Evolutionary conservation across 1,140 invertebrate species (phyloP), one percentile per base, ranked within the genome.

Genomic region (Dendroctonus valens): DNA sequence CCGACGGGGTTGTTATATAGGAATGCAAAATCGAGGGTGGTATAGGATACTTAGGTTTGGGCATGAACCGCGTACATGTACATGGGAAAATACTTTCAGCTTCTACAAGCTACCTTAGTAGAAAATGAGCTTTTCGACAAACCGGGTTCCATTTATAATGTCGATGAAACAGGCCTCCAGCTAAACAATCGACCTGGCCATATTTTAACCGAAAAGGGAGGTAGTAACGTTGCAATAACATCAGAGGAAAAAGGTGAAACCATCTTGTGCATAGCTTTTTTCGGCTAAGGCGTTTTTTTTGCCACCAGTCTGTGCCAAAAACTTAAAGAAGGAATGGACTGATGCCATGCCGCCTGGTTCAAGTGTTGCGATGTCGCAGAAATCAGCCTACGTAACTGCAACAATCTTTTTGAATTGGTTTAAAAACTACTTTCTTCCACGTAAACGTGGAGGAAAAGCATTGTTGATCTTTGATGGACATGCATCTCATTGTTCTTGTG

Each of bases 371-470:
- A 75, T 78, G 74, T 72, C 70, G 51, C 65, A 77, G 71, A 77
- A 78, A 60, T 79, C 77, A 15, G 65, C 72, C 0, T 77, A 77
- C 59, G 67, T 80, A 14, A 79, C 69, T 44, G 40, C 73, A 9
- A 73, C 76, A 15, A 48, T 81, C 44, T 80, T 81, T 68, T 50
- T 70, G 11, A 67, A 73, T 46, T 79, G 77, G 75, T 46, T 77
- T 37, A 68, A 72, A 69, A 49, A 71, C 12, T 61, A 74, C 37
- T 77, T 76, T 68, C 2, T 76, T 26, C 73, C 73, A 40, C 41
- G 65, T 15, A 79, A 78, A 68, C 53, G 71, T 41, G 5, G 51
- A 38, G 74, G 73, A 51, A 74, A 70, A 65, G 58, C 67, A 50
- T 49, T 78, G 11, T 41, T 76, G 7, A 68, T 78, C 53, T 61